Evolutionary conservation across 2,797 vertebrate genomes (phyloP), one percentile per base, ranked within the genome.

Genomic region (Helostoma temminkii): DNA sequence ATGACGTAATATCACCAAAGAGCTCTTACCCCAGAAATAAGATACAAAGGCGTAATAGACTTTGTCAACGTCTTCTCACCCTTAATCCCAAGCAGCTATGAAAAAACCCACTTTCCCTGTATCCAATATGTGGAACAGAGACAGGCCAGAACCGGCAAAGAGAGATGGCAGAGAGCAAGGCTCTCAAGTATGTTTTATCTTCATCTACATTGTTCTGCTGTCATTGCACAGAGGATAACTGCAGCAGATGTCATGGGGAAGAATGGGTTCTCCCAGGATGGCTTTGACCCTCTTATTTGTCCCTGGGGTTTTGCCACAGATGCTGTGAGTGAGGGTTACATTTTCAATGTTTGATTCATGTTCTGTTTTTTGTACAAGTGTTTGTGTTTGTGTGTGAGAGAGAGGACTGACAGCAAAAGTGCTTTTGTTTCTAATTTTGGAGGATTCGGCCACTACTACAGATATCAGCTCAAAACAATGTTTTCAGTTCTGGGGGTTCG

Each of bases 171-270:
- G 69, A 58, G 81, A 70, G 79, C 75, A 74, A 5, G 66, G 80
- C 81, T 82, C 77, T 85, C 58, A 78, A 84, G 78, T 77, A 81
- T 80, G 70, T 84, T 77, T 82, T 69, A 66, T 81, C 79, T 83
- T 81, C 66, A 84, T 90, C 75, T 84, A 78, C 88, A 89, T 88
- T 92, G 89, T 90, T 86, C 82, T 72, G 63, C 71, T 83, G 89
- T 89, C 87, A 84, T 57, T 81, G 79, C 80, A 76, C 64, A 25
- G 61, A 62, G 84, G 81, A 84, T 86, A 81, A 88, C 80, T 78
- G 90, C 83, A 76, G 90, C 90, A 92, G 91, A 93, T 92, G 91
- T 91, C 88, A 86, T 22, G 74, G 67, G 86, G 80, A 85, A 92
- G 90, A 88, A 91, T 86, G 76, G 88, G 83, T 89, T 88, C 85